These are phyloP conservation scores for Brassicogethes aeneus DNA, from an alignment of 2,888 invertebrate species.

Conservation along the genomic window DNA sequence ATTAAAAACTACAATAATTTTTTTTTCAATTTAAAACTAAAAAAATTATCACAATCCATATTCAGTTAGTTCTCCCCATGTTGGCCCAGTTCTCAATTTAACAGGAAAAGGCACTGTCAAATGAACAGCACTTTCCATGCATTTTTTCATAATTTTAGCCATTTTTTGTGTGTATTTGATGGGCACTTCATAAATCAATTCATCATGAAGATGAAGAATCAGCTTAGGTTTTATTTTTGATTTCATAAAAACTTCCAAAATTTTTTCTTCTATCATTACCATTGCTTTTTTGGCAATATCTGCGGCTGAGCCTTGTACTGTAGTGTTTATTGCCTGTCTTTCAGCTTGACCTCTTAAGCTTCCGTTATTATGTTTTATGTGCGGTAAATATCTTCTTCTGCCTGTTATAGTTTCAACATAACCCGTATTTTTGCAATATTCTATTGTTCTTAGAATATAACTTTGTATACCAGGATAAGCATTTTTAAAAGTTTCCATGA, in stretches of 20 bases:
- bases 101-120: slow-evolving; percentile 79
- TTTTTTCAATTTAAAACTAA: too few species aligned
- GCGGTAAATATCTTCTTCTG: slow-evolving; percentile 68
- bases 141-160: slow-evolving; percentile 55
- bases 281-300: slow-evolving; percentile 92
- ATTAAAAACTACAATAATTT: too few species aligned
- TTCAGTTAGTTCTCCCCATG: slow-evolving; percentile 63
- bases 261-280: slow-evolving; percentile 59
- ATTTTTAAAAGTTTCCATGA: slow-evolving; percentile 74
- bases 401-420: slow-evolving; percentile 79
- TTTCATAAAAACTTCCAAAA: slow-evolving; percentile 41
- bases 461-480: slow-evolving; percentile 61
- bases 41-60: slow-evolving; percentile 22
- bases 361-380: slow-evolving; percentile 55
- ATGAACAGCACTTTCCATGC: slow-evolving; percentile 71
- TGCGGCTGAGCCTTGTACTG: slow-evolving; percentile 93
- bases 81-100: slow-evolving; percentile 70
- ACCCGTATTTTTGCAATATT: slow-evolving; percentile 59
- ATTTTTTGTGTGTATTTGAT: slow-evolving; percentile 48
- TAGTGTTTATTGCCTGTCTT: slow-evolving; percentile 93
- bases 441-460: slow-evolving; percentile 47
- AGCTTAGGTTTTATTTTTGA: slow-evolving; percentile 48
- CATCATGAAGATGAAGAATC: slow-evolving; percentile 91
- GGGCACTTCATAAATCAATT: slow-evolving; percentile 85
- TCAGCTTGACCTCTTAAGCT: slow-evolving; percentile 67